Conservation (phyloP, 2,797 vertebrate genomes). For the Gobionotothen gibberifrons region DNA sequence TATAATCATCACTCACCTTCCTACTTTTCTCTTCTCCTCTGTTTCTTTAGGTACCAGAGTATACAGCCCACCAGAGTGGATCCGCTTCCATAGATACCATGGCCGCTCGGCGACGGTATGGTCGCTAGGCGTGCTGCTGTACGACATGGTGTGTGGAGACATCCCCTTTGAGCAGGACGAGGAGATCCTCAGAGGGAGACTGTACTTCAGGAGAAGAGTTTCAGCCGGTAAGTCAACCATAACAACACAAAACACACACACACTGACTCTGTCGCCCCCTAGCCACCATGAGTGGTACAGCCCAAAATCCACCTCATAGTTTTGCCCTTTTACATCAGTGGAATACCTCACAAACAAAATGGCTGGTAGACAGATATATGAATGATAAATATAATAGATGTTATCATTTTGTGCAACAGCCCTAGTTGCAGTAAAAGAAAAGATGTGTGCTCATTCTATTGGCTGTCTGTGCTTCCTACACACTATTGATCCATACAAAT, state of each 20-base stretch:
- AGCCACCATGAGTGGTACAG: slow-evolving; percentile 50
- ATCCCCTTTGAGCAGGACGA: slow-evolving; percentile 98
- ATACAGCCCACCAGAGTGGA: slow-evolving; percentile 98
- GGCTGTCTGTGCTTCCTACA: slow-evolving; percentile 20
- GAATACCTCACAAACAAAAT: background rate
- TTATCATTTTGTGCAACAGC: slow-evolving; percentile 18
- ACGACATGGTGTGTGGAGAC: slow-evolving; percentile 98
- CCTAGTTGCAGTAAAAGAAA: slow-evolving; percentile 3
- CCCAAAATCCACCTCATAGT: background rate
- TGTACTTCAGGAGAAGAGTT: slow-evolving; percentile 94
- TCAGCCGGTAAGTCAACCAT: slow-evolving; percentile 86
- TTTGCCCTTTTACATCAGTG: slow-evolving; percentile 17
- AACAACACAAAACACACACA: slow-evolving; percentile 12
- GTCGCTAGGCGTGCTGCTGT: slow-evolving; percentile 96
- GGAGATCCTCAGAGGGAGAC: slow-evolving; percentile 92
- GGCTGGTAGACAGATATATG: slow-evolving; percentile 17
- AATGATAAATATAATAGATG: background rate
- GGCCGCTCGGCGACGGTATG: slow-evolving; percentile 96
- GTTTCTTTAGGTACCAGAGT: slow-evolving; percentile 90
- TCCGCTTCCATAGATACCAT: slow-evolving; percentile 96
- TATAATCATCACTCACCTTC: slow-evolving; percentile 10
- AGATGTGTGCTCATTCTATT: slow-evolving; percentile 16
- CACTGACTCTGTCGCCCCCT: slow-evolving; percentile 66
- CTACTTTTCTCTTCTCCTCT: background rate
- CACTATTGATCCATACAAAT: slow-evolving; percentile 26